phyloP scores from a whole-genome alignment of 2,888 invertebrate species.

The Oasisia sp. region DNA sequence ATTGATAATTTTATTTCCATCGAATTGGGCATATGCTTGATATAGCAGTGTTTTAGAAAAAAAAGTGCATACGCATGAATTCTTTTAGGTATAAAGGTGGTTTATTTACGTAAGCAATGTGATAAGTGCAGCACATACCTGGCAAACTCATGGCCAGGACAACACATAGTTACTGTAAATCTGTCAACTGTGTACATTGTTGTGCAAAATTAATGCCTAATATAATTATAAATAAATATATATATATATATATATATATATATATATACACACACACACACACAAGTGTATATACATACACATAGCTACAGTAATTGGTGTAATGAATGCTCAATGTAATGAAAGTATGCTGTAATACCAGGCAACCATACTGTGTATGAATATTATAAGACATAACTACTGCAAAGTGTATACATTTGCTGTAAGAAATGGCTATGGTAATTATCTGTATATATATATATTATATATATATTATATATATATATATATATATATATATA shows the following conservation, averaged over 20 bases:
- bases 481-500: too few species aligned
- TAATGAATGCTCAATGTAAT: background rate
- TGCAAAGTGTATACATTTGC: too few species aligned
- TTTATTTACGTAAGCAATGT: background rate
- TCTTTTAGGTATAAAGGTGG: background rate
- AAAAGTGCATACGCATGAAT: background rate
- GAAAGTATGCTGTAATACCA: background rate
- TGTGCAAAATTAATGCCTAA: too few species aligned
- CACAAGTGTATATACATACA: too few species aligned
- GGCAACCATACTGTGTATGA: background rate
- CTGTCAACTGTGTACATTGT: background rate
- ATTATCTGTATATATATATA: too few species aligned
- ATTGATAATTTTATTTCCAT: background rate
- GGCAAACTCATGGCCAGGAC: background rate
- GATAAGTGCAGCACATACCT: background rate
- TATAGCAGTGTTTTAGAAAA: background rate
- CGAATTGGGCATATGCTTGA: background rate
- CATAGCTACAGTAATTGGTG: background rate
- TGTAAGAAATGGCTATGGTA: too few species aligned
- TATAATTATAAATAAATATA: too few species aligned
- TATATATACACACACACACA: too few species aligned
- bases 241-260: too few species aligned
- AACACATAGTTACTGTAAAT: background rate
- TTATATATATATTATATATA: too few species aligned
- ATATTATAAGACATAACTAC: too few species aligned